Evolutionary conservation across 2,888 invertebrate species (phyloP).

Genomic region (Lasioglossum morio): DNA sequence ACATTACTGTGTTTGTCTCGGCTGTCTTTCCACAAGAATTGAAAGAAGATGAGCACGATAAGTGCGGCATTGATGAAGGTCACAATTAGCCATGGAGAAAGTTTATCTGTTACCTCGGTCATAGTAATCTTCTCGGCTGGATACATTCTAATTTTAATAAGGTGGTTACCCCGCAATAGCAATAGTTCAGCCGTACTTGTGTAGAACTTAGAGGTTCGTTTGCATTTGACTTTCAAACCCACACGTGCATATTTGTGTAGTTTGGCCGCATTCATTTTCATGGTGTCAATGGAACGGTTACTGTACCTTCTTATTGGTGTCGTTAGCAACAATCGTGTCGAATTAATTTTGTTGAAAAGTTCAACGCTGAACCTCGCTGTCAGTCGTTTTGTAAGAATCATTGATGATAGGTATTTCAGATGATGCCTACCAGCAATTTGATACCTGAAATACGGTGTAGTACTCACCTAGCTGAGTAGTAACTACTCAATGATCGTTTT

Average conservation of each 20-base stretch:
- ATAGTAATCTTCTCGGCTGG: not conserved
- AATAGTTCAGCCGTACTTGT: constrained; percentile 16
- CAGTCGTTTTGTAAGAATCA: not conserved
- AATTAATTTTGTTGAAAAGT: not conserved
- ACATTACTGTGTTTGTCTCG: not conserved
- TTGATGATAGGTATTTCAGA: not conserved
- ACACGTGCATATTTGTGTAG: constrained; percentile 24
- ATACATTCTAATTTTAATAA: constrained; percentile 16
- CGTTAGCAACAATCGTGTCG: not conserved
- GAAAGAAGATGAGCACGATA: not conserved
- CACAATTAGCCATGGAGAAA: constrained; percentile 21
- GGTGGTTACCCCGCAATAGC: not conserved
- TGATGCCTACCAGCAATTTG: not conserved
- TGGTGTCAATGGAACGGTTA: not conserved
- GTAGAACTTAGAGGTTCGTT: constrained; percentile 35
- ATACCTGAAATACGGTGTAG: not conserved
- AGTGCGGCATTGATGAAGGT: constrained; percentile 20
- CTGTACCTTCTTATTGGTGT: not conserved
- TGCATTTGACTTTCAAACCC: constrained; percentile 67
- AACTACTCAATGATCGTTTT: not conserved
- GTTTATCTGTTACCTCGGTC: constrained; percentile 17
- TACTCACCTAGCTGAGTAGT: not conserved
- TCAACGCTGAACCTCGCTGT: not conserved
- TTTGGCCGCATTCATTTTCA: not conserved
- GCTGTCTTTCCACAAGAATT: not conserved